Conservation (phyloP, 2,113 vertebrate genomes). For the Thalassoma bifasciatum region DNA sequence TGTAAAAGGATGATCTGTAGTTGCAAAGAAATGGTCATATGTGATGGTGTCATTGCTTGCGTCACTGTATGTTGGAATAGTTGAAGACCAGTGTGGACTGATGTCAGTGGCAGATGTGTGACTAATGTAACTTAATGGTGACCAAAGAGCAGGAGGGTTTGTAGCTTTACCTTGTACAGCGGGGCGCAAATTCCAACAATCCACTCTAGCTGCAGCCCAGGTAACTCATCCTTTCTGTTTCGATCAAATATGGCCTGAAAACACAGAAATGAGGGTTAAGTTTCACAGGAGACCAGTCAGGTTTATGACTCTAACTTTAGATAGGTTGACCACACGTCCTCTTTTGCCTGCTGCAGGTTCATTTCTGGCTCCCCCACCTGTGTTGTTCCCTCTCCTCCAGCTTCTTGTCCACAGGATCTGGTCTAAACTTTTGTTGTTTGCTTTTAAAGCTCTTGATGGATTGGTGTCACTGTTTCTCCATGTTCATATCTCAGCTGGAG, state of each 20-base stretch:
- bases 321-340: too few relatives aligned
- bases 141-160: slow-evolving; percentile 1
- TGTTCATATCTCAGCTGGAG: too few relatives aligned
- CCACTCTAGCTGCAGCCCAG: slow-evolving; percentile 96
- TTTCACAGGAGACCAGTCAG: slow-evolving; percentile 9
- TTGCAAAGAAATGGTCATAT: slow-evolving; percentile 42
- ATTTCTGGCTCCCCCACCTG: too few relatives aligned
- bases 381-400: too few relatives aligned
- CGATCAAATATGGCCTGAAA: slow-evolving; percentile 98
- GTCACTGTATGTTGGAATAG: slow-evolving; percentile 53
- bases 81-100: slow-evolving; percentile 49
- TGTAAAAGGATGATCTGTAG: slow-evolving; percentile 22
- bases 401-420: too few relatives aligned
- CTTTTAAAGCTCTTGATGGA: too few relatives aligned
- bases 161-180: slow-evolving; percentile 90
- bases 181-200: slow-evolving; percentile 97
- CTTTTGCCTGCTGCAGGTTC: too few relatives aligned
- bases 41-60: slow-evolving; percentile 56
- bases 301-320: too few relatives aligned
- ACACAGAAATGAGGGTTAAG: slow-evolving; percentile 51
- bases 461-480: too few relatives aligned
- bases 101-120: slow-evolving; percentile 52
- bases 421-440: too few relatives aligned
- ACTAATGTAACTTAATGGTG: slow-evolving; percentile 21
- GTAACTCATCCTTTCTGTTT: slow-evolving; percentile 98